These are phyloP conservation scores for Cepaea nemoralis DNA, from an alignment of 1,140 invertebrate species.

Conservation along the genomic window DNA sequence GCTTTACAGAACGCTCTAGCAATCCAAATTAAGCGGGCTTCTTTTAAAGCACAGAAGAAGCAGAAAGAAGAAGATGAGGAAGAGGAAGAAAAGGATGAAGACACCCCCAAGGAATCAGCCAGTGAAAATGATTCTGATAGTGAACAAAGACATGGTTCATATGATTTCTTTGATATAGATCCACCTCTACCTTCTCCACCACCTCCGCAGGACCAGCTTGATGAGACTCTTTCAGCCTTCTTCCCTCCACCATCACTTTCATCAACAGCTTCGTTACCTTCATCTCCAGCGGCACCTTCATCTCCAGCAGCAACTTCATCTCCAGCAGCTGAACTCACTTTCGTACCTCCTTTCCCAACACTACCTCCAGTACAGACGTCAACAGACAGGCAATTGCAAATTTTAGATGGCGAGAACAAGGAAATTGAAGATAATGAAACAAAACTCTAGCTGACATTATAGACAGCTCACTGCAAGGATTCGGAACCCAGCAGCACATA, in stretches of 20 bases:
- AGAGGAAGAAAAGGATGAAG: slow-evolving; percentile 5
- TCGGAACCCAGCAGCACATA: too few species aligned
- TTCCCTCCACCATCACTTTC: slow-evolving; percentile 21
- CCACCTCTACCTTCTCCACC: slow-evolving; percentile 15
- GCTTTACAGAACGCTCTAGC: slow-evolving; percentile 2
- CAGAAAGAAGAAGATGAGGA: neutral
- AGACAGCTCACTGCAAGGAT: too few species aligned
- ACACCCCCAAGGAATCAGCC: slow-evolving; percentile 5
- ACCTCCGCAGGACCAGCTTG: slow-evolving; percentile 2
- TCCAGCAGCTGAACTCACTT: neutral
- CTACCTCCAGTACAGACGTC: neutral
- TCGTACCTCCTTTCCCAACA: neutral
- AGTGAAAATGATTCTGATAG: slow-evolving; percentile 40
- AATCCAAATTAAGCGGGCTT: neutral
- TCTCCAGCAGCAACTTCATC: neutral
- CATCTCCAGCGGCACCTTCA: neutral
- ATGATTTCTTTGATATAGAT: slow-evolving; percentile 48
- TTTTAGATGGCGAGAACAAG: too few species aligned
- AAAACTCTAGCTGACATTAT: too few species aligned
- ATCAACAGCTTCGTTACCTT: neutral
- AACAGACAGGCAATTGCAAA: neutral
- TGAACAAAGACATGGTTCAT: slow-evolving; percentile 43
- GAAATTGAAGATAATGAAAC: too few species aligned
- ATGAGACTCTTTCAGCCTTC: neutral
- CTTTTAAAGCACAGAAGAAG: neutral